Percentiles rank a stretch among this genome's conserved stretches.
phyloP scores from a whole-genome alignment of 2,113 vertebrate genomes.

The Leucoraja erinaceus region DNA sequence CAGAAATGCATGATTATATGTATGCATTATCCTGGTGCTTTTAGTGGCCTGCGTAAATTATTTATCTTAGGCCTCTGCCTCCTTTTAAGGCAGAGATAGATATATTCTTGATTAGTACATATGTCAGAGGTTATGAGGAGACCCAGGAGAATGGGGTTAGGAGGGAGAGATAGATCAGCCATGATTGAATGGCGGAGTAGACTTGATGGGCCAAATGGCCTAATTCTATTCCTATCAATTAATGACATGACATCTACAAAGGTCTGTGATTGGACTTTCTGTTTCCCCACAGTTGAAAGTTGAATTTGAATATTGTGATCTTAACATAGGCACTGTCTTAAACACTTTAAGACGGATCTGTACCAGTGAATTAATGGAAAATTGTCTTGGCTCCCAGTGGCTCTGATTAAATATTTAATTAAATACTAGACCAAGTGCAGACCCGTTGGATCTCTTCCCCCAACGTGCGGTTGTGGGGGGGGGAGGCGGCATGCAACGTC shows the following conservation, averaged over 20 bases:
- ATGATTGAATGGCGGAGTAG: no score
- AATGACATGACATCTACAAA: neutral
- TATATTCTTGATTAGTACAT: no score
- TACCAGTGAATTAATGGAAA: neutral
- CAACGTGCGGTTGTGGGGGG: no score
- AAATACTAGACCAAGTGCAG: no score
- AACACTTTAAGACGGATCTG: neutral
- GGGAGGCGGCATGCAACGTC: no score
- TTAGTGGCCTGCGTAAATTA: neutral
- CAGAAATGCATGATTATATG: slow-evolving; percentile 4
- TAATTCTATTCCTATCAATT: no score
- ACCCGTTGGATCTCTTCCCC: no score
- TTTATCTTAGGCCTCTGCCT: neutral
- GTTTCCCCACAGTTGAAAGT: neutral
- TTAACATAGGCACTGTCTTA: neutral
- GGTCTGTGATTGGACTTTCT: neutral
- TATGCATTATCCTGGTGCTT: neutral
- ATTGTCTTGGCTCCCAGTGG: neutral
- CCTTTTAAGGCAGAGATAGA: neutral
- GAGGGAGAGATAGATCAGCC: no score
- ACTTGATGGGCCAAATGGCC: no score
- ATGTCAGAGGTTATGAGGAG: no score
- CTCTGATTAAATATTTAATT: neutral
- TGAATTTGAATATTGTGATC: neutral
- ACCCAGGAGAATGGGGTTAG: no score